A percentile compares a stretch with the other conserved stretches of the same genome.
Conservation (phyloP, 2,797 vertebrate genomes). For the Tapera naevia region DNA sequence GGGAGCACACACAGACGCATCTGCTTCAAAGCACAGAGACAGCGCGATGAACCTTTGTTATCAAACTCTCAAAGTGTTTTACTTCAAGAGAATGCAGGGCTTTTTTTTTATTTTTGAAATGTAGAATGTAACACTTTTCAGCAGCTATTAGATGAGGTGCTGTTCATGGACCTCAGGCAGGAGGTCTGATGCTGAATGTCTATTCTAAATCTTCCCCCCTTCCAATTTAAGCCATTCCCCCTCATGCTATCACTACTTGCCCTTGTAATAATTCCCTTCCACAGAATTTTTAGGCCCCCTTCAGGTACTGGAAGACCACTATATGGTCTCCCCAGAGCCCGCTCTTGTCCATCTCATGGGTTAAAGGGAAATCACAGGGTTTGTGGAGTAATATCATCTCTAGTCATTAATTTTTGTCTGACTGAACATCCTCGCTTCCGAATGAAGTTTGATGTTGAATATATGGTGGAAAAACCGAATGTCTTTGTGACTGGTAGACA, state of each 20-base stretch:
- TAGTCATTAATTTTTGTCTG: neutral
- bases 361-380: neutral
- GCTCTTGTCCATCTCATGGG: fast-evolving
- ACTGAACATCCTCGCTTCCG: neutral
- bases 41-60: neutral
- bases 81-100: neutral
- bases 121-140: too few species aligned
- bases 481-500: neutral
- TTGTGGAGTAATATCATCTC: neutral
- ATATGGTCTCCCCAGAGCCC: too few species aligned
- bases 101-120: neutral
- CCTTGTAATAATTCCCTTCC: too few species aligned
- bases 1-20: neutral
- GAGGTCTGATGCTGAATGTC: too few species aligned
- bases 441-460: neutral
- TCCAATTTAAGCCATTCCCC: too few species aligned
- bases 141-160: too few species aligned
- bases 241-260: too few species aligned
- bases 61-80: neutral
- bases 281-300: too few species aligned
- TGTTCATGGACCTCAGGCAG: too few species aligned
- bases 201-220: too few species aligned
- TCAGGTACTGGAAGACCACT: too few species aligned
- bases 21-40: neutral
- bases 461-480: neutral